phyloP scores from a whole-genome alignment of 2,888 invertebrate species.

The Eudemis profundana region DNA sequence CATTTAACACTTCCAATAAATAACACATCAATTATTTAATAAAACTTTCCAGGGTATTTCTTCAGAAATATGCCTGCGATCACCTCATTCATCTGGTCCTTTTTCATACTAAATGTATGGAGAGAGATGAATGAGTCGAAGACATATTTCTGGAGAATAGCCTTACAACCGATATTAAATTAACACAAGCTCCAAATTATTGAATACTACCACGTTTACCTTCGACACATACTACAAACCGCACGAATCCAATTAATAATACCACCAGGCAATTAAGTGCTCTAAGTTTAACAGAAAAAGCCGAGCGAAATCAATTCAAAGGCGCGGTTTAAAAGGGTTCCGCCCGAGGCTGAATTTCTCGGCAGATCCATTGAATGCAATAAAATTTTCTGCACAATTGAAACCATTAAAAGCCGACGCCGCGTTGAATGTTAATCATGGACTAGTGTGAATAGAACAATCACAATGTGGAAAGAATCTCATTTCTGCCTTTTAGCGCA shows the following conservation, averaged over 20 bases:
- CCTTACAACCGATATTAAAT: too few relatives aligned
- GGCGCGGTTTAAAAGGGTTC: constrained; percentile 65
- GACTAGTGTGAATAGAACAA: constrained; percentile 79
- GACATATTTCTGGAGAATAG: too few relatives aligned
- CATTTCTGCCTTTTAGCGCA: constrained; percentile 52
- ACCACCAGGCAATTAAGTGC: constrained; percentile 30
- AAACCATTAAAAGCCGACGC: constrained; percentile 78
- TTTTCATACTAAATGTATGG: too few relatives aligned
- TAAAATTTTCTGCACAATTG: constrained; percentile 84
- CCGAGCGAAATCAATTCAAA: constrained; percentile 61
- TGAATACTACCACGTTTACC: not conserved
- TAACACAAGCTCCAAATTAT: not conserved
- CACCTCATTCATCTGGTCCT: too few relatives aligned
- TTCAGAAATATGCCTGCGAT: too few relatives aligned
- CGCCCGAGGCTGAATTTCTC: constrained; percentile 64
- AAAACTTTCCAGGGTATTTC: too few relatives aligned
- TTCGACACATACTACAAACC: constrained; percentile 5
- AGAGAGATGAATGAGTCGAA: too few relatives aligned
- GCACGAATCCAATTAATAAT: not conserved
- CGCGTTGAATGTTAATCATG: constrained; percentile 79
- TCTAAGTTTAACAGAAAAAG: constrained; percentile 31
- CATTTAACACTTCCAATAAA: too few relatives aligned
- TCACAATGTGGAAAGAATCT: constrained; percentile 71
- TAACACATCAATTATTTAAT: too few relatives aligned
- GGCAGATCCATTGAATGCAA: constrained; percentile 78